Percentiles rank a stretch among this genome's conserved stretches.
Conservation (phyloP, 2,888 invertebrate genomes). For the Campoplex capitator region DNA sequence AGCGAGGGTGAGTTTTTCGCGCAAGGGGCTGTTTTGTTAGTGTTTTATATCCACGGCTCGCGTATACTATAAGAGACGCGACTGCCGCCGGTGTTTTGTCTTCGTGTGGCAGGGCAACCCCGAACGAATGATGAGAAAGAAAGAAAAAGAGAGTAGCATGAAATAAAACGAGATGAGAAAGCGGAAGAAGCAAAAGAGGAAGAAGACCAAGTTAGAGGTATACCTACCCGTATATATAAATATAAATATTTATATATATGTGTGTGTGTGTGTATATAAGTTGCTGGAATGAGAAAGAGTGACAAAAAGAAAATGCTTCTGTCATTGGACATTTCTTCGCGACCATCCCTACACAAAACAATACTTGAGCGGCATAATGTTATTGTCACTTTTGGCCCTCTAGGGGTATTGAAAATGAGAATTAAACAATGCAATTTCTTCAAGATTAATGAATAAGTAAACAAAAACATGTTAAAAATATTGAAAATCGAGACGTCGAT, state of each 20-base stretch:
- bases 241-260: not conserved
- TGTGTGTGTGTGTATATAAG: not conserved
- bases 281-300: slow-evolving; percentile 41
- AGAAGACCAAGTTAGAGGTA: slow-evolving; percentile 44
- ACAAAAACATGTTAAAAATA: not conserved
- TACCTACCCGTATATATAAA: not conserved
- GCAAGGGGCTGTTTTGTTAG: slow-evolving; percentile 79
- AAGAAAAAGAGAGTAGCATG: slow-evolving; percentile 42
- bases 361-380: slow-evolving; percentile 20
- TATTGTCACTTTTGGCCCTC: not conserved
- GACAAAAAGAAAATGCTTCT: slow-evolving; percentile 69
- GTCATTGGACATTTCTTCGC: slow-evolving; percentile 54
- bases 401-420: not conserved
- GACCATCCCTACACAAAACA: slow-evolving; percentile 56
- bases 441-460: not conserved
- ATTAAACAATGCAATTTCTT: not conserved
- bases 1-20: slow-evolving; percentile 40
- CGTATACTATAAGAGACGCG: slow-evolving; percentile 65
- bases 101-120: slow-evolving; percentile 63
- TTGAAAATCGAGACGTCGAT: not conserved
- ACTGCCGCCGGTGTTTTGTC: slow-evolving; percentile 75
- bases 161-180: slow-evolving; percentile 59
- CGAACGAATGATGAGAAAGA: slow-evolving; percentile 60
- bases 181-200: slow-evolving; percentile 57
- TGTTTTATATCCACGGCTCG: slow-evolving; percentile 78